Base-by-base conservation (phyloP, 2,797 vertebrate genomes). In the Malacoctenus gilli region DNA sequence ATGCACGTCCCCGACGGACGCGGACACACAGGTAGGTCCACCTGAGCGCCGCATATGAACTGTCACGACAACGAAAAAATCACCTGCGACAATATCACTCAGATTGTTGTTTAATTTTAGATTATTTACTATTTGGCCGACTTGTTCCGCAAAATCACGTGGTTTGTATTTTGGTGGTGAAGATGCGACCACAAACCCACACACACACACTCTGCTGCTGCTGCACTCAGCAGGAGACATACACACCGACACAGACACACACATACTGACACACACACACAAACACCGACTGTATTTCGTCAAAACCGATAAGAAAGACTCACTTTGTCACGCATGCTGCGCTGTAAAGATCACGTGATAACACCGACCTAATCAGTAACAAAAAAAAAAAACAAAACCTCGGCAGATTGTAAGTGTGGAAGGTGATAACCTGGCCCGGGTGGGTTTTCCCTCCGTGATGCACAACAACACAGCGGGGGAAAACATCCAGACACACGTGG, bases 1-100 rank as follows among this genome's bases (percentile, higher is more conserved):
- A 92, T 91, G 89, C 83, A 84, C 80, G 79, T 86, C 64, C 68
- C 57, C 30, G 54, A 40, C 63, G 18, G 79, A 76, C 71, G 50
- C 3, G 77, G 43, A 66, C 73, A 80, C 39, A 39, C 39, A 83
- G 88, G 91, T 92, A 86, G 88, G 89, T 59, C 22, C 28, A 34
- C 12, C 2, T 60, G 30, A 58, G 18, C 3, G 42, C 10, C 28
- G 10, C 1, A 13, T 28, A 5, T 5, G 5, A 3, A 4, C 0
- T 34, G 9, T 49, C 14, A 8, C 4, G 34, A 1, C 50, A 47
- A 51, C 4, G 34, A 35, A 12, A 20, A n/a, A 22, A 37, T 14
- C 7, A 37, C n/a, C n/a, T n/a, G n/a, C n/a, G n/a, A n/a, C n/a
- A n/a, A n/a, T n/a, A n/a, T n/a, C n/a, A n/a, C n/a, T n/a, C n/a